phyloP scores from a whole-genome alignment of 1,140 invertebrate genomes.

The Drosophila serrata region DNA sequence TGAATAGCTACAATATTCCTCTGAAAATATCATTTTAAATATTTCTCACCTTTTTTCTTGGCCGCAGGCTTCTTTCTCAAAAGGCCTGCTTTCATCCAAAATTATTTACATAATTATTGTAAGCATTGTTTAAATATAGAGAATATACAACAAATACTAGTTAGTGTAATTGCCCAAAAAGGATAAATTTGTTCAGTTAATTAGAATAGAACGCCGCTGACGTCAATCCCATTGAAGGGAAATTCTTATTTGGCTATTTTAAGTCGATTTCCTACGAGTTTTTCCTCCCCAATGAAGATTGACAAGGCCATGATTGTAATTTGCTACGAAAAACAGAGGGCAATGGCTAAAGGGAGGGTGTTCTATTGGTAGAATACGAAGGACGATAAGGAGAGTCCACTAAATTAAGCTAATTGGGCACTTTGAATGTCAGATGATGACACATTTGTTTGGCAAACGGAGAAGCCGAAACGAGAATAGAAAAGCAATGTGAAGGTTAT shows the following conservation, averaged over 20 bases:
- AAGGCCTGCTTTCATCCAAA: conserved; percentile 65
- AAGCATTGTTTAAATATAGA: conserved; percentile 34
- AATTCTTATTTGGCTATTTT: conserved; percentile 34
- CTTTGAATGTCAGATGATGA: conserved; percentile 44
- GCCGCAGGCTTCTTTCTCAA: conserved; percentile 78
- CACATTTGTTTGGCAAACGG: conserved; percentile 18
- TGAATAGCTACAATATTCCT: too few relatives aligned
- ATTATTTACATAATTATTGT: conserved; percentile 11
- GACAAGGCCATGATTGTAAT: conserved; percentile 33
- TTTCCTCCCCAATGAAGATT: conserved; percentile 30
- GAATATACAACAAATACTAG: conserved; percentile 2
- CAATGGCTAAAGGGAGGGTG: background rate
- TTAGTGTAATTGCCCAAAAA: background rate
- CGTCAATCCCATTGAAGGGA: conserved; percentile 17
- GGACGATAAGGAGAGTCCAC: background rate
- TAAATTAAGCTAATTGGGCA: conserved; percentile 61
- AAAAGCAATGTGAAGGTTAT: conserved; percentile 25
- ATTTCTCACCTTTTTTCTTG: conserved; percentile 51
- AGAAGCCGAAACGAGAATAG: conserved; percentile 12
- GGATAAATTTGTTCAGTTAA: conserved; percentile 1
- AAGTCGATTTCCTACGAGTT: conserved; percentile 22
- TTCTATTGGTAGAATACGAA: background rate
- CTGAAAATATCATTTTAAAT: too few relatives aligned
- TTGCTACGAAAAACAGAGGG: conserved; percentile 2
- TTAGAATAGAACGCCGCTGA: conserved; percentile 4